Percentiles rank a stretch among this genome's conserved stretches.
Evolutionary conservation across 2,113 vertebrate genomes (phyloP).

Genomic region (Ornithorhynchus anatinus): DNA sequence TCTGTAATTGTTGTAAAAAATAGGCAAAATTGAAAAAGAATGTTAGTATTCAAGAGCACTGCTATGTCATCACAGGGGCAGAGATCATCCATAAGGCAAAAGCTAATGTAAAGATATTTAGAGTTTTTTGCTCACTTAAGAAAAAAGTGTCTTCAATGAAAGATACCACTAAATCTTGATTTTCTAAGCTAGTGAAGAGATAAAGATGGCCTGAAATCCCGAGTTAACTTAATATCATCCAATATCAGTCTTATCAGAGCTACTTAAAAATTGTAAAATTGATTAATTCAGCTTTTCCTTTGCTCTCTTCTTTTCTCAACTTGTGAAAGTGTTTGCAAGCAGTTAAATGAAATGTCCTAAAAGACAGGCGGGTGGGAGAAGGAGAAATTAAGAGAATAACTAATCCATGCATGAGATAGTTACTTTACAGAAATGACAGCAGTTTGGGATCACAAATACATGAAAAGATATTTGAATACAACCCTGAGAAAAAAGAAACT

Average conservation of each 20-base stretch:
- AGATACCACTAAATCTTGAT: constrained; percentile 38
- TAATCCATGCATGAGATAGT: neutral
- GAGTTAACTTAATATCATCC: constrained; percentile 24
- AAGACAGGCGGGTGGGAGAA: neutral
- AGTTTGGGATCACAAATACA: constrained; percentile 7
- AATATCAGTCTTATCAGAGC: constrained; percentile 24
- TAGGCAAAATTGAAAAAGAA: too few relatives aligned
- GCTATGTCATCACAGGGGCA: too few relatives aligned
- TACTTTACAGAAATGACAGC: neutral
- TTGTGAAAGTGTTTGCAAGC: constrained; percentile 35
- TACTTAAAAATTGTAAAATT: constrained; percentile 32
- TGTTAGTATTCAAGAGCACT: too few relatives aligned
- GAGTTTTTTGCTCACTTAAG: constrained; percentile 49
- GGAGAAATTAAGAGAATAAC: neutral
- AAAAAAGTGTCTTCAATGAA: constrained; percentile 37
- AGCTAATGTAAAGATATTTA: constrained; percentile 51
- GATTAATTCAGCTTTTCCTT: constrained; percentile 16
- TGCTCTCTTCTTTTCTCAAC: constrained; percentile 11
- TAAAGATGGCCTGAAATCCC: neutral
- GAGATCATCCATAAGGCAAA: constrained; percentile 31
- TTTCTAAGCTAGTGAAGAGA: constrained; percentile 38
- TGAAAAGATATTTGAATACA: neutral
- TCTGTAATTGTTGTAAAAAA: too few relatives aligned
- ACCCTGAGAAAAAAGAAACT: neutral
- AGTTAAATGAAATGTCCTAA: neutral